A percentile compares a stretch with the other conserved stretches of the same genome.
Evolutionary conservation across 2,797 vertebrate genomes (phyloP).

Genomic region (Pipistrellus pygmaeus): DNA sequence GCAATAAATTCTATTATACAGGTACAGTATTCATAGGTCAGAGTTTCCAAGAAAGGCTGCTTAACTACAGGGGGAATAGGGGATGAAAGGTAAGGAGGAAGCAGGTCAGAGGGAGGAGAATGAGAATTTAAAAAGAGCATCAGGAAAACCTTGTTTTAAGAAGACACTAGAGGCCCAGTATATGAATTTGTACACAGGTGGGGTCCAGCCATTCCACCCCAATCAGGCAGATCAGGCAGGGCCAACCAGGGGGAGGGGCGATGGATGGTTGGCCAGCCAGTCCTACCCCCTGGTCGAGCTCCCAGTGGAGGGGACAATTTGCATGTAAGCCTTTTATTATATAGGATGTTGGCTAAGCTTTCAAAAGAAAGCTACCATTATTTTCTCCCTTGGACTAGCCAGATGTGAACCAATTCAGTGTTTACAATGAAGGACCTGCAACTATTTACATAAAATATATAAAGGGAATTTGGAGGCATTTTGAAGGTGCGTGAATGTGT

Average conservation of each 20-base stretch:
- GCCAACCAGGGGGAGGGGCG: too few relatives aligned
- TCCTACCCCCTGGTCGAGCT: too few relatives aligned
- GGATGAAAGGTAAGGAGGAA: rapidly evolving
- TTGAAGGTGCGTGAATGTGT: not conserved
- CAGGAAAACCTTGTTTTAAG: not conserved
- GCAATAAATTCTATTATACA: not conserved
- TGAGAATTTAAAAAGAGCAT: not conserved
- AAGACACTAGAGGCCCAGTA: not conserved
- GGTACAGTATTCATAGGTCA: not conserved
- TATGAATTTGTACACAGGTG: too few relatives aligned
- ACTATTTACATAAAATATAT: not conserved
- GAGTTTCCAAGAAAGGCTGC: not conserved
- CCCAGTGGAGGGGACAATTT: too few relatives aligned
- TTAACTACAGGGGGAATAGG: not conserved
- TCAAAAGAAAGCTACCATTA: not conserved
- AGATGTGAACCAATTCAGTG: not conserved
- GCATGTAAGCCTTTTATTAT: too few relatives aligned
- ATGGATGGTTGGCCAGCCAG: too few relatives aligned
- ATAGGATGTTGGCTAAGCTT: not conserved
- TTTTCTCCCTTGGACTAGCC: not conserved
- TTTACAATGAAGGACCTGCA: not conserved
- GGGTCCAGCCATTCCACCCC: too few relatives aligned
- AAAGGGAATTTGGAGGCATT: not conserved
- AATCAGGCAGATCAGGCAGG: too few relatives aligned
- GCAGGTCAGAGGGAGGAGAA: not conserved